Evolutionary conservation across 1,140 invertebrate genomes (phyloP), one percentile per base, ranked within the genome.

Genomic region (Acromyrmex echinatior): DNA sequence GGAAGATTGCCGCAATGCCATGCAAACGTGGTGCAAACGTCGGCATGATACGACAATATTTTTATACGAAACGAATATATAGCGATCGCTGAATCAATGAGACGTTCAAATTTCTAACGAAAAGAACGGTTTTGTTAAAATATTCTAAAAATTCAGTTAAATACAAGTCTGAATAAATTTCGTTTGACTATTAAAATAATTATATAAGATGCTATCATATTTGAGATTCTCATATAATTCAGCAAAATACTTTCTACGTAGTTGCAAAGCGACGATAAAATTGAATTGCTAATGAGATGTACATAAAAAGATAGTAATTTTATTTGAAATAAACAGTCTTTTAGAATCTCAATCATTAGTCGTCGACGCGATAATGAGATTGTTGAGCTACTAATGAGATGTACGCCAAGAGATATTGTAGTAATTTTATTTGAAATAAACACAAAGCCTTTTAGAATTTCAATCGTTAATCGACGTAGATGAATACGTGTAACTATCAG

Each of bases 351-450:
- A 45, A 45, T 45, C 9, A 10, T 45, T 10, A 45, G 7, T 45
- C 9, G 39, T 10, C 35, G 5, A n/a, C 28, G 16, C 21, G 53
- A 71, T 39, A 14, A 58, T 39, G 25, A 18, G 51, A 71, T 60
- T 39, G 14, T 56, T 14, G 31, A 28, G 7, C 10, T 2, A 21
- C 25, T 71, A 81, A 81, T 14, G 21, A 58, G 31, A 58, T 2
- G 21, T 25, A 0, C n/a, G 58, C 9, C 3, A 21, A 31, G 9
- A 49, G 45, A 21, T 66, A 6, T 9, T 16, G 2, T 21, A 14
- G 18, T 10, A 16, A 78, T 79, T 79, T 66, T 66, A 66, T 51
- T 79, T 16, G 25, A 66, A 66, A 49, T 56, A 18, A 80, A 68
- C 14, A 68, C 2, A 53, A 7, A 56, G 53, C 16, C 51, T 53